Evolutionary conservation across 2,888 invertebrate genomes (phyloP).

Genomic region (Agrotis ipsilon): DNA sequence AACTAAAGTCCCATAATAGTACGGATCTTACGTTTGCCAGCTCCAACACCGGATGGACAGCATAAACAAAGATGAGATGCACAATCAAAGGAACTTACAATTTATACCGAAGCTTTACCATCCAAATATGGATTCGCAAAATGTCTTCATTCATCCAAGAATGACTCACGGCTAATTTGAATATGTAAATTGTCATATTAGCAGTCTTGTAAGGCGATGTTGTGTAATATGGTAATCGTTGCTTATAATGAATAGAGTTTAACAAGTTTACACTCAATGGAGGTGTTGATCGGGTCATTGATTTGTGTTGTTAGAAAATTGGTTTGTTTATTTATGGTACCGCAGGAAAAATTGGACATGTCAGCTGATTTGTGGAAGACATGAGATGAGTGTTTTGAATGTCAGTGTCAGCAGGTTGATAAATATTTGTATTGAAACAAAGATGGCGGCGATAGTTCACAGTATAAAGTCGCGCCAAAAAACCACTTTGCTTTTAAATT

Average conservation of each 20-base stretch:
- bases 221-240: slow-evolving; percentile 63
- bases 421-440: too few species aligned
- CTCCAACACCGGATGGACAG: slow-evolving; percentile 47
- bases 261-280: slow-evolving; percentile 47
- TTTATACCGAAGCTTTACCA: slow-evolving; percentile 17
- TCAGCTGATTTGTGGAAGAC: not conserved
- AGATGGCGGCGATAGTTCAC: too few species aligned
- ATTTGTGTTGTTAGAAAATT: slow-evolving; percentile 37
- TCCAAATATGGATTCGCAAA: slow-evolving; percentile 65
- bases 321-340: slow-evolving; percentile 45
- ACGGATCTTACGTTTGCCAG: slow-evolving; percentile 8
- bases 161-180: slow-evolving; percentile 68
- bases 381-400: too few species aligned
- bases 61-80: slow-evolving; percentile 52
- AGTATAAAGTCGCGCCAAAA: too few species aligned
- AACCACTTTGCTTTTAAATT: too few species aligned
- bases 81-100: slow-evolving; percentile 45
- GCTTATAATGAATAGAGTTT: slow-evolving; percentile 52
- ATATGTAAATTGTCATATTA: slow-evolving; percentile 68
- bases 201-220: slow-evolving; percentile 50
- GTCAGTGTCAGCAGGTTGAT: too few species aligned
- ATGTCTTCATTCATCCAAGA: slow-evolving; percentile 64
- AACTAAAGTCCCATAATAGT: slow-evolving; percentile 18
- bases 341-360: not conserved
- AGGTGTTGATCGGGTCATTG: slow-evolving; percentile 59